phyloP scores from a whole-genome alignment of 2,113 vertebrate species.

The Planiliza haematocheilus region DNA sequence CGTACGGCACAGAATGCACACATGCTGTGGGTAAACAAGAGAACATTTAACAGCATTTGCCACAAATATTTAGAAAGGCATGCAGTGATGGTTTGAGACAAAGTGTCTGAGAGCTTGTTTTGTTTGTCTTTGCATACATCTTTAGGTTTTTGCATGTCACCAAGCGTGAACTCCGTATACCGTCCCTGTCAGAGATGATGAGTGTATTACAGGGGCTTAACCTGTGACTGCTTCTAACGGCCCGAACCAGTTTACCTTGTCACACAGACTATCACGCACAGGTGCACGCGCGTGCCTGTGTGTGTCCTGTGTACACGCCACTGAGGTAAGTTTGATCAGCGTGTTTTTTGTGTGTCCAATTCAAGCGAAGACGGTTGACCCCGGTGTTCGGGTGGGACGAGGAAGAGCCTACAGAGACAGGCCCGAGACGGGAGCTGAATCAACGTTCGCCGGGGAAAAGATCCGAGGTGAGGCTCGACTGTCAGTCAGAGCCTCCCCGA shows the following conservation, averaged over 20 bases:
- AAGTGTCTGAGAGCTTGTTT: neutral
- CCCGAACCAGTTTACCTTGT: constrained; percentile 58
- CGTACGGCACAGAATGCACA: neutral
- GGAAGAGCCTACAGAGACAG: constrained; percentile 58
- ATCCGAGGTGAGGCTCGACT: constrained; percentile 59
- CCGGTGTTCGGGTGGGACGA: constrained; percentile 62
- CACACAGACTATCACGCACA: constrained; percentile 51
- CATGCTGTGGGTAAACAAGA: neutral
- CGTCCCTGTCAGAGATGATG: constrained; percentile 37
- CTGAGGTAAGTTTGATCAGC: constrained; percentile 64
- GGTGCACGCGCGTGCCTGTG: constrained; percentile 31
- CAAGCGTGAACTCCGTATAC: constrained; percentile 13
- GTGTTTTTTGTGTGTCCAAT: constrained; percentile 61
- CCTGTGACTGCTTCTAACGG: constrained; percentile 47
- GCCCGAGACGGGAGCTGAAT: constrained; percentile 61
- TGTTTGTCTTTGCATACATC: constrained; percentile 11
- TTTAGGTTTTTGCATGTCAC: constrained; percentile 30
- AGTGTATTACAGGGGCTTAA: constrained; percentile 36
- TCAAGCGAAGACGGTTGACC: constrained; percentile 72
- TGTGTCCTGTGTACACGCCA: constrained; percentile 61
- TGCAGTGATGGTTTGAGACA: constrained; percentile 20
- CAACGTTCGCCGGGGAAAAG: constrained; percentile 44
- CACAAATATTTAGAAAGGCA: constrained; percentile 8
- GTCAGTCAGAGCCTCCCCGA: constrained; percentile 65
- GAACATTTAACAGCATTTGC: constrained; percentile 23